These are phyloP conservation scores for Lordiphosa fenestrarum DNA, from an alignment of 2,888 invertebrate species.

Conservation along the genomic window DNA sequence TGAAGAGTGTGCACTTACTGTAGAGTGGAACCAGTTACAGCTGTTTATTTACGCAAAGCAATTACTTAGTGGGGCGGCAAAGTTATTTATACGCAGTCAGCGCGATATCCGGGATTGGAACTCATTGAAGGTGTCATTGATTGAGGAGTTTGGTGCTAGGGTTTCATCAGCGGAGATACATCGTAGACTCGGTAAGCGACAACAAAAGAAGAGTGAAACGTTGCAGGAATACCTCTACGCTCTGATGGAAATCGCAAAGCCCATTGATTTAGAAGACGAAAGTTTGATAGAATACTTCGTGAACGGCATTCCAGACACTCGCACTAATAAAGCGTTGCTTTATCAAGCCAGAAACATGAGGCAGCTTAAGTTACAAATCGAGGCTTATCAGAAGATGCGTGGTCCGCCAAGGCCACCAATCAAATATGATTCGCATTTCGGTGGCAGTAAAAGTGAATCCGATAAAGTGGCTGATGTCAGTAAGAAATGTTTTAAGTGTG, in stretches of 20 bases:
- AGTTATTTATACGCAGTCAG: too few relatives aligned
- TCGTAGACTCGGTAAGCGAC: neutral
- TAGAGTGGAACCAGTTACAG: neutral
- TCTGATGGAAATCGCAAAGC: slow-evolving; percentile 12
- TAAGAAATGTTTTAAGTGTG: neutral
- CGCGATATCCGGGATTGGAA: neutral
- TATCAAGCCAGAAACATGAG: too few relatives aligned
- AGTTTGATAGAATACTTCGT: slow-evolving; percentile 6
- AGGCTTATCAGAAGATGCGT: slow-evolving; percentile 1
- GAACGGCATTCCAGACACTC: slow-evolving; percentile 1
- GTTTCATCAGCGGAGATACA: slow-evolving; percentile 4
- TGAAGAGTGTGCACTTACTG: neutral
- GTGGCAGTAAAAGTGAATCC: neutral
- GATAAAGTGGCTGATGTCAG: neutral
- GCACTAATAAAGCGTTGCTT: neutral
- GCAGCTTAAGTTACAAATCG: neutral
- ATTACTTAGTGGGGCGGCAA: too few relatives aligned
- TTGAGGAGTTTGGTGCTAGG: slow-evolving; percentile 1
- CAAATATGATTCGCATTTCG: neutral
- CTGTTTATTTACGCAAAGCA: neutral
- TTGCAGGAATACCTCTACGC: slow-evolving; percentile 15
- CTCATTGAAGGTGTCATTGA: neutral
- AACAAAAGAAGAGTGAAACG: slow-evolving; percentile 1
- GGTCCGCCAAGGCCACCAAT: neutral
- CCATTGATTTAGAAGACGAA: slow-evolving; percentile 4